Percentiles rank a stretch among this genome's conserved stretches.
These are phyloP conservation scores for Polia nebulosa DNA, from an alignment of 2,888 invertebrate genomes.

Conservation along the genomic window DNA sequence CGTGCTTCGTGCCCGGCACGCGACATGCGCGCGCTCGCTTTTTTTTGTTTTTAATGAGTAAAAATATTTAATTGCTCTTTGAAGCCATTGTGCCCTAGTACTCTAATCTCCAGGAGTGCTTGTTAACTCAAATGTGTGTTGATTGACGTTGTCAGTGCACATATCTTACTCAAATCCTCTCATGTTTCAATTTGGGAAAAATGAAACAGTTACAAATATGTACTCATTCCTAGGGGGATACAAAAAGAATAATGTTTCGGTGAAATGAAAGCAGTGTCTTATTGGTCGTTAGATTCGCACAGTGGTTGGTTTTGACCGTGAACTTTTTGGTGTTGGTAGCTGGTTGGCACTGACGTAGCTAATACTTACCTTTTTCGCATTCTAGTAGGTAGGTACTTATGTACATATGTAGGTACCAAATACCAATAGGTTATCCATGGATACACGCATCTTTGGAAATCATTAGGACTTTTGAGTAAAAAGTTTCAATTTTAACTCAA, in stretches of 20 bases:
- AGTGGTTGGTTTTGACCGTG: constrained; percentile 10
- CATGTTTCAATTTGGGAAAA: constrained; percentile 13
- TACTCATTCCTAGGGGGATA: not conserved
- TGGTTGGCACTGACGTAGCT: not conserved
- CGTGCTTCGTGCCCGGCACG: constrained; percentile 65
- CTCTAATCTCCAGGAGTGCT: constrained; percentile 78
- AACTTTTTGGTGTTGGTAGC: not conserved
- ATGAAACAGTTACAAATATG: constrained; percentile 1
- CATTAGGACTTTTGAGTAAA: too few species aligned
- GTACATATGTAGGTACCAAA: not conserved
- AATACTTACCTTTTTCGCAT: too few species aligned
- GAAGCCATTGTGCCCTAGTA: constrained; percentile 70
- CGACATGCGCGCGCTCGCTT: constrained; percentile 66
- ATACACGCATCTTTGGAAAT: too few species aligned
- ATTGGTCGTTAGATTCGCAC: not conserved
- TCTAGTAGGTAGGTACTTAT: not conserved
- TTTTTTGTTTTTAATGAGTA: constrained; percentile 79
- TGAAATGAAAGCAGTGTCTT: not conserved
- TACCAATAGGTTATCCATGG: too few species aligned
- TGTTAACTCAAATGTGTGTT: constrained; percentile 72
- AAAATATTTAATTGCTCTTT: constrained; percentile 84
- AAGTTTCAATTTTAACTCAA: too few species aligned
- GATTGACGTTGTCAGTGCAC: constrained; percentile 66
- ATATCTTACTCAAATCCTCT: constrained; percentile 13
- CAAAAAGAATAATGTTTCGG: not conserved